Evolutionary conservation across 2,888 invertebrate genomes (phyloP).

Genomic region (Eretmocerus hayati): DNA sequence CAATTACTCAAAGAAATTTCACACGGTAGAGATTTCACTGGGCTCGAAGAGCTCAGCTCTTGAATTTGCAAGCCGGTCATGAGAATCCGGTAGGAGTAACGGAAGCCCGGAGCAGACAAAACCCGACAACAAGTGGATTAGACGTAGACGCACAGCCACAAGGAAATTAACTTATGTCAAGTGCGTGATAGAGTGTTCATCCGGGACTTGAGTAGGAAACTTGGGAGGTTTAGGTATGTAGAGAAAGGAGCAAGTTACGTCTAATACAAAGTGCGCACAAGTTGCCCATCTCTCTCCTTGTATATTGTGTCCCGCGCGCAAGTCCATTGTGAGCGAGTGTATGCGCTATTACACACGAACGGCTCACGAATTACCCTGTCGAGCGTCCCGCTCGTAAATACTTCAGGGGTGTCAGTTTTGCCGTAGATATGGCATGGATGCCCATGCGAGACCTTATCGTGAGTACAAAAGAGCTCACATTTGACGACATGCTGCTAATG

Average conservation of each 20-base stretch:
- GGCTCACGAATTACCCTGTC: conserved; percentile 13
- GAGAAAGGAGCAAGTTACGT: not conserved
- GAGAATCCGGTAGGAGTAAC: not conserved
- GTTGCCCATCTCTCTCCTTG: not conserved
- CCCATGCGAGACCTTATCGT: too few species aligned
- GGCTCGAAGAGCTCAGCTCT: too few species aligned
- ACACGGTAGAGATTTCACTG: too few species aligned
- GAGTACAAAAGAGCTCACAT: not conserved
- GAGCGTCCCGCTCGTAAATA: conserved; percentile 16
- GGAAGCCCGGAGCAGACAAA: not conserved
- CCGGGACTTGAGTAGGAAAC: conserved; percentile 21
- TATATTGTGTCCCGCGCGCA: conserved; percentile 9
- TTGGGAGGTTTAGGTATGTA: conserved; percentile 6
- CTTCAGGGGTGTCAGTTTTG: conserved; percentile 1
- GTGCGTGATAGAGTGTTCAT: conserved; percentile 21
- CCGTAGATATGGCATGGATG: too few species aligned
- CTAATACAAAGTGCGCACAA: not conserved
- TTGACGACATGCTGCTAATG: conserved; percentile 16
- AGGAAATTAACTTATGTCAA: conserved; percentile 21
- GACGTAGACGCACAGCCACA: conserved; percentile 18
- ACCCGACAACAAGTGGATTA: conserved; percentile 18
- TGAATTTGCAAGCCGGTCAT: too few species aligned
- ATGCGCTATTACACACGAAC: not conserved
- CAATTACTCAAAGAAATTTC: too few species aligned
- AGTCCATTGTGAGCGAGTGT: not conserved